Evolutionary conservation across 2,113 vertebrate genomes (phyloP).

Genomic region (Antidorcas marsupialis): DNA sequence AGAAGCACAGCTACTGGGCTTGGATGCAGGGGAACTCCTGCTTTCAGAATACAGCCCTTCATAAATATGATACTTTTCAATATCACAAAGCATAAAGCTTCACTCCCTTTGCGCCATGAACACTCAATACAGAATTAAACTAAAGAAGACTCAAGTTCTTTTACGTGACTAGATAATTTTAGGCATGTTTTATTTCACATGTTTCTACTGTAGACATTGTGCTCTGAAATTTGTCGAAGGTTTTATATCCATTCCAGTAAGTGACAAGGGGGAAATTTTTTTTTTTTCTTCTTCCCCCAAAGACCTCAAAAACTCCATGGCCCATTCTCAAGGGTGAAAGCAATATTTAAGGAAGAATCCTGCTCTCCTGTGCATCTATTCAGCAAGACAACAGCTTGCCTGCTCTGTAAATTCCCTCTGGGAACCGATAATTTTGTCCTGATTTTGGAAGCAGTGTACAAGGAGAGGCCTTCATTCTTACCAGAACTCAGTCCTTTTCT

Average conservation of each 20-base stretch:
- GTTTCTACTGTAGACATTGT: background rate
- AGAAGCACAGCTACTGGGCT: background rate
- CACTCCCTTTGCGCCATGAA: background rate
- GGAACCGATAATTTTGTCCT: background rate
- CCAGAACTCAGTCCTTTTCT: background rate
- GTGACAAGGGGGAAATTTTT: background rate
- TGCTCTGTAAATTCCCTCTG: slow-evolving; percentile 28
- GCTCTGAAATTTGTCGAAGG: background rate
- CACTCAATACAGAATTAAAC: background rate
- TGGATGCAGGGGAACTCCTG: background rate
- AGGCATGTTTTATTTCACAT: background rate
- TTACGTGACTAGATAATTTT: background rate
- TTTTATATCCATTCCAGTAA: background rate
- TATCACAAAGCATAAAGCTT: background rate
- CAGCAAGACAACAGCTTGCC: background rate
- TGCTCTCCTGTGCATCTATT: background rate
- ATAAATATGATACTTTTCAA: background rate
- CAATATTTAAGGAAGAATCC: slow-evolving; percentile 2
- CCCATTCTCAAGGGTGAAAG: background rate
- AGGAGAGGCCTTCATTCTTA: background rate
- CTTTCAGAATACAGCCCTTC: background rate
- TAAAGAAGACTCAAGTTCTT: background rate
- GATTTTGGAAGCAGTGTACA: slow-evolving; percentile 22
- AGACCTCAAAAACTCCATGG: background rate
- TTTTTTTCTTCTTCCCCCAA: background rate